Percentiles rank a stretch among this genome's conserved stretches.
These are phyloP conservation scores for Pachyrhynchus sulphureomaculatus DNA, from an alignment of 1,140 invertebrate genomes.

Conservation along the genomic window DNA sequence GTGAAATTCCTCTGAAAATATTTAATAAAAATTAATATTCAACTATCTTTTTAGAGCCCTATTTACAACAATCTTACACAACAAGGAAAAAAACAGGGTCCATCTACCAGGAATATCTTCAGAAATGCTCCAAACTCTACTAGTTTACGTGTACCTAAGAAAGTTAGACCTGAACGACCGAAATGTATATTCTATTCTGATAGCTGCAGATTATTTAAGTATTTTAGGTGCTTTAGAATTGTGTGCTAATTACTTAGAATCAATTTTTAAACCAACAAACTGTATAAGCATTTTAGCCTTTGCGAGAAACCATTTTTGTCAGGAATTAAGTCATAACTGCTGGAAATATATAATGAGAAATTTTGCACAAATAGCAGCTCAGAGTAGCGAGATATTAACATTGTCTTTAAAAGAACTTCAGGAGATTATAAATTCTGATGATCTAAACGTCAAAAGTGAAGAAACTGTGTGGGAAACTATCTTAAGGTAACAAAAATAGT, in stretches of 20 bases:
- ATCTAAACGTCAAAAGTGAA: conserved; percentile 70
- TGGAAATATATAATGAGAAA: conserved; percentile 71
- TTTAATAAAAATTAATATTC: no score
- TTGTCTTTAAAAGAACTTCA: conserved; percentile 68
- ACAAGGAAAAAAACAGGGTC: conserved; percentile 66
- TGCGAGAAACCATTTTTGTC: conserved; percentile 72
- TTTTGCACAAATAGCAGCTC: conserved; percentile 68
- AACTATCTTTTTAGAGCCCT: conserved; percentile 75
- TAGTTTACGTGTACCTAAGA: conserved; percentile 81
- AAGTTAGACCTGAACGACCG: conserved; percentile 67
- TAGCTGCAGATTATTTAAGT: conserved; percentile 76
- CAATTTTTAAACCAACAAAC: conserved; percentile 68
- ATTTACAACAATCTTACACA: conserved; percentile 79
- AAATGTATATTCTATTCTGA: conserved; percentile 76
- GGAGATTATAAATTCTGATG: conserved; percentile 72
- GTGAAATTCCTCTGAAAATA: no score
- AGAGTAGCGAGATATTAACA: conserved; percentile 72
- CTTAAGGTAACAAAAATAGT: conserved; percentile 45
- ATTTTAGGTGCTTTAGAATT: conserved; percentile 74
- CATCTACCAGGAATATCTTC: conserved; percentile 73
- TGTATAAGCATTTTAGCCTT: conserved; percentile 82
- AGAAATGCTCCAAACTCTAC: conserved; percentile 70
- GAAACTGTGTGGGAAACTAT: conserved; percentile 67
- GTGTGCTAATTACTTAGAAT: conserved; percentile 73
- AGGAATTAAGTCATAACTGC: conserved; percentile 66